phyloP scores from a whole-genome alignment of 1,140 invertebrate species.

The Neodiprion pinetum region DNA sequence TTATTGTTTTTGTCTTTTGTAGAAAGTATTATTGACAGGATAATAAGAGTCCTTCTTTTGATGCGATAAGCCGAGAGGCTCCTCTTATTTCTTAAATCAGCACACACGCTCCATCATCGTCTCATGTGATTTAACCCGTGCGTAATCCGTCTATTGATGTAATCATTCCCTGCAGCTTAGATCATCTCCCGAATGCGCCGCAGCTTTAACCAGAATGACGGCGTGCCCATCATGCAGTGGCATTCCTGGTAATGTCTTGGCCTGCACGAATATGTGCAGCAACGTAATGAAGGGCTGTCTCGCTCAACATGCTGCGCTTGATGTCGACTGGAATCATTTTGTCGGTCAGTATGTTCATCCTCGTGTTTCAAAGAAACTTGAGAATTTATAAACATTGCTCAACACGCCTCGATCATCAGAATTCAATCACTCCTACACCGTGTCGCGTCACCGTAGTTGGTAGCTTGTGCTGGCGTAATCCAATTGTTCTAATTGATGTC shows the following conservation, averaged over 20 bases:
- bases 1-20: background rate
- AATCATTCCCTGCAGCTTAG: slow-evolving; percentile 43
- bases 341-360: slow-evolving; percentile 72
- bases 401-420: slow-evolving; percentile 19
- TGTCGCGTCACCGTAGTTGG: no score
- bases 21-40: no score
- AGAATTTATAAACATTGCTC: background rate
- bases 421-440: background rate
- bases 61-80: background rate
- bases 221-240: slow-evolving; percentile 87
- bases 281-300: slow-evolving; percentile 92
- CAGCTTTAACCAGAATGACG: slow-evolving; percentile 82
- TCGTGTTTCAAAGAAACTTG: slow-evolving; percentile 16
- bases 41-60: no score
- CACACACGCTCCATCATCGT: background rate
- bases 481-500: background rate
- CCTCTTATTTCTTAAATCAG: background rate
- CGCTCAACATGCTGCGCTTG: slow-evolving; percentile 82
- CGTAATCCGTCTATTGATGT: background rate
- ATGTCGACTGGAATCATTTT: slow-evolving; percentile 89
- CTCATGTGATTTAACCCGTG: slow-evolving; percentile 13
- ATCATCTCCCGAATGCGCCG: slow-evolving; percentile 72
- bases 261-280: slow-evolving; percentile 87
- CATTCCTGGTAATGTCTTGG: slow-evolving; percentile 69
- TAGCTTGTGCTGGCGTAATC: background rate